Base-by-base conservation (phyloP, 2,888 invertebrate genomes). In the Sinotaia quadrata region DNA sequence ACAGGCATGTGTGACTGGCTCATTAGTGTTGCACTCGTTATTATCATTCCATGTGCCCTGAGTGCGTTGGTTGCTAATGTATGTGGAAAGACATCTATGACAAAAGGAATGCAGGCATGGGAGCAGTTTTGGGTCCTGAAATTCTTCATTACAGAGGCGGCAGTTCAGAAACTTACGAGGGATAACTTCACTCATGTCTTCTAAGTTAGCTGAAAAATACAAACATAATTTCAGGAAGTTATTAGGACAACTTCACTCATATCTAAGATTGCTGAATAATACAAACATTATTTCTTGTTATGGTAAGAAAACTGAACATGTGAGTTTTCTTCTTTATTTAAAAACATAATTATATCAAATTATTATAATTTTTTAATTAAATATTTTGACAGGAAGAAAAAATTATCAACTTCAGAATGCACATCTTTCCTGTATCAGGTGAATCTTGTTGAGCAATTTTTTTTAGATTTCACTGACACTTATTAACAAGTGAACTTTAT, bases 161-260 rank as follows among this genome's bases (percentile, higher is more conserved):
- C 83, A 84, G 76, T 80, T 80, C 27, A 82, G 78, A 66, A 82
- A 81, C 60, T 80, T 78, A 7, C 82, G 72, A 5, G 83, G 82
- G 49, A 84, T 79, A 18, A 84, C 84, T 67, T 80, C 80, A 60
- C 80, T 77, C 59, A 77, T 77, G 33, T 75, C 77, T 44, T 76
- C 73, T 80, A 74, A 68, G 27, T 36, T 29, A 49, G 51, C 24
- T 65, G 52, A 34, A 7, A 34, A n/a, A 21, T 33, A 60, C 44
- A 44, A 47, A n/a, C 27, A 24, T 4, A 7, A 7, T 7, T 10
- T 27, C 10, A 7, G 15, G 51, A n/a, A n/a, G n/a, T n/a, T n/a
- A n/a, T n/a, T n/a, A n/a, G n/a, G n/a, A n/a, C n/a, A n/a, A n/a
- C n/a, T n/a, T n/a, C 51, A 49, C 7, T 7, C 21, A 15, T 49